Percentiles rank a stretch among this genome's conserved stretches.
Evolutionary conservation across 2,113 vertebrate genomes (phyloP).

Genomic region (Amazona guildingii): DNA sequence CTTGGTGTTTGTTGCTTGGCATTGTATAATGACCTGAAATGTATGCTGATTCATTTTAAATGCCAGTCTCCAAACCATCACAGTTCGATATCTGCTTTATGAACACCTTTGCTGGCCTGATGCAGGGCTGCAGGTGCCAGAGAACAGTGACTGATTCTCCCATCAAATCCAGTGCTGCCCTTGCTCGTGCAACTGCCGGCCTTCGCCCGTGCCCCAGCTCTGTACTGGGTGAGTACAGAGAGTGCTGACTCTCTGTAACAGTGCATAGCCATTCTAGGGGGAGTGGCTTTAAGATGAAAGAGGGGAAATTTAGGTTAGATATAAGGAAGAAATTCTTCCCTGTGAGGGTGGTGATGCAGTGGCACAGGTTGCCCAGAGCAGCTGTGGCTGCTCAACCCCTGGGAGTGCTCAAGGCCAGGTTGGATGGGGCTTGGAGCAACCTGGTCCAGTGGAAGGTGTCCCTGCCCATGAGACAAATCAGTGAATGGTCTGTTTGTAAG

Average conservation of each 20-base stretch:
- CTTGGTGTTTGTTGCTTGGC: background rate
- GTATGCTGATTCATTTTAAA: background rate
- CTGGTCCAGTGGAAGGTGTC: background rate
- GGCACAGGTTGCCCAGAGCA: background rate
- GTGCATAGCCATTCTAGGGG: background rate
- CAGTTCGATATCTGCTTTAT: background rate
- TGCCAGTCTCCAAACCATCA: background rate
- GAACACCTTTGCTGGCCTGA: background rate
- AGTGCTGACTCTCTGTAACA: accelerated
- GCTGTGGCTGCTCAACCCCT: background rate
- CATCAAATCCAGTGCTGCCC: background rate
- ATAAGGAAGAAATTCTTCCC: background rate
- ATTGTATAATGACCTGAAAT: conserved; percentile 11
- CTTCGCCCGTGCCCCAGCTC: background rate
- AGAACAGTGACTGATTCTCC: background rate
- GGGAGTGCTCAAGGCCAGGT: background rate
- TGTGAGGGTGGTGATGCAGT: background rate
- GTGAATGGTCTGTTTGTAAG: background rate
- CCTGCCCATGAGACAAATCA: background rate
- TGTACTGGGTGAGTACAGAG: background rate
- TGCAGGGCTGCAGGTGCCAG: background rate
- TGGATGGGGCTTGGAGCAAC: background rate
- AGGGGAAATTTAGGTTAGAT: background rate
- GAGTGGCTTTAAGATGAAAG: background rate
- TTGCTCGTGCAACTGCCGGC: background rate